Evolutionary conservation across 2,888 invertebrate genomes (phyloP).

Genomic region (Romanomermis culicivorax): DNA sequence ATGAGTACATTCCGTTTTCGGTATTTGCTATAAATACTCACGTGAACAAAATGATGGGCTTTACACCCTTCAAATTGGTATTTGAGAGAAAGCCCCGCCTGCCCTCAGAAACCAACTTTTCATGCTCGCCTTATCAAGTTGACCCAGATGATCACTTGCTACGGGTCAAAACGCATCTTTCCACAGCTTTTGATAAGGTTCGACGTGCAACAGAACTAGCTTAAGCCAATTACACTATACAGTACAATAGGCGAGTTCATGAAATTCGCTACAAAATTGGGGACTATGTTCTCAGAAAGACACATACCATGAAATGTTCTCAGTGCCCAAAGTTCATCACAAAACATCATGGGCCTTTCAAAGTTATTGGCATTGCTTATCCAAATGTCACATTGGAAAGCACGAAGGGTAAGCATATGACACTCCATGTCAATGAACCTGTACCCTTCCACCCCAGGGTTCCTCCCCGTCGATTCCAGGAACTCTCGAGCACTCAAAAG

Average conservation of each 20-base stretch:
- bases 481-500: no score
- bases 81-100: conserved; percentile 13
- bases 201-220: neutral
- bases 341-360: neutral
- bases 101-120: conserved; percentile 5
- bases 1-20: conserved; percentile 15
- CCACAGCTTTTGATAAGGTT: no score
- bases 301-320: neutral
- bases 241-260: neutral
- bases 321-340: neutral
- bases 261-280: neutral
- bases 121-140: neutral
- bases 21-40: conserved; percentile 17
- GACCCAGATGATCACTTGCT: no score
- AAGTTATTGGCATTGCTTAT: neutral
- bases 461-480: no score
- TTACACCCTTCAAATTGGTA: conserved; percentile 14
- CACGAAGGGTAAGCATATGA: no score
- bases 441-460: no score
- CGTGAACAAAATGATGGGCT: conserved; percentile 13
- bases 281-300: neutral
- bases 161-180: no score
- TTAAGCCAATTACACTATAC: neutral
- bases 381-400: no score
- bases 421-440: no score